Percentiles rank a stretch among this genome's conserved stretches.
phyloP scores from a whole-genome alignment of 2,797 vertebrate species.

The Gymnothorax javanicus region DNA sequence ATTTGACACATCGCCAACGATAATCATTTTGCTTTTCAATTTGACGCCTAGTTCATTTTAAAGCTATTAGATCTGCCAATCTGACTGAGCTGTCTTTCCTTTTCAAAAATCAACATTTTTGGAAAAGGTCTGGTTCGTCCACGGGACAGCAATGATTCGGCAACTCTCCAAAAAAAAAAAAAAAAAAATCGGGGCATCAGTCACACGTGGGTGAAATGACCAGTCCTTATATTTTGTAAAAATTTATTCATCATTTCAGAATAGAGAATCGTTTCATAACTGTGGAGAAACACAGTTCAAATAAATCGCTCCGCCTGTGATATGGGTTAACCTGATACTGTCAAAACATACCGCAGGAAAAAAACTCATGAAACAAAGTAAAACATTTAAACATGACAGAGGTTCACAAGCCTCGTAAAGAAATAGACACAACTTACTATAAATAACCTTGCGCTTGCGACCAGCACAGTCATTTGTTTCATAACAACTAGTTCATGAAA shows the following conservation, averaged over 20 bases:
- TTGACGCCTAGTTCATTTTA: constrained; percentile 22
- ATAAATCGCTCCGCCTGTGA: constrained; percentile 77
- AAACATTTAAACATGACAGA: constrained; percentile 69
- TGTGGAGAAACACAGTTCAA: constrained; percentile 80
- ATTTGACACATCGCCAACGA: constrained; percentile 41
- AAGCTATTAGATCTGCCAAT: not conserved
- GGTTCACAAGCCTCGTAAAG: constrained; percentile 74
- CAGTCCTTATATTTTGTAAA: constrained; percentile 69
- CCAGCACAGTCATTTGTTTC: constrained; percentile 80
- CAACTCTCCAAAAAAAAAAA: not conserved
- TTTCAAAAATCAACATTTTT: not conserved
- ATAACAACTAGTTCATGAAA: constrained; percentile 60
- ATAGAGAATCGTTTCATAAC: constrained; percentile 80
- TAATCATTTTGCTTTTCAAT: constrained; percentile 30
- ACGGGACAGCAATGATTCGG: not conserved
- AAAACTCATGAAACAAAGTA: constrained; percentile 72
- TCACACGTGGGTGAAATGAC: constrained; percentile 32
- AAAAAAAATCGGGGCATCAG: not conserved
- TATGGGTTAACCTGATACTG: constrained; percentile 79
- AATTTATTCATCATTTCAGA: constrained; percentile 86
- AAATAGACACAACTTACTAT: constrained; percentile 78
- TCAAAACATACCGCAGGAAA: constrained; percentile 75
- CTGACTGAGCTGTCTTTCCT: not conserved
- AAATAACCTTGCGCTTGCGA: constrained; percentile 89
- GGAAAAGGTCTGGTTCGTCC: not conserved